phyloP scores from a whole-genome alignment of 1,140 invertebrate genomes.

The Ooceraea biroi region DNA sequence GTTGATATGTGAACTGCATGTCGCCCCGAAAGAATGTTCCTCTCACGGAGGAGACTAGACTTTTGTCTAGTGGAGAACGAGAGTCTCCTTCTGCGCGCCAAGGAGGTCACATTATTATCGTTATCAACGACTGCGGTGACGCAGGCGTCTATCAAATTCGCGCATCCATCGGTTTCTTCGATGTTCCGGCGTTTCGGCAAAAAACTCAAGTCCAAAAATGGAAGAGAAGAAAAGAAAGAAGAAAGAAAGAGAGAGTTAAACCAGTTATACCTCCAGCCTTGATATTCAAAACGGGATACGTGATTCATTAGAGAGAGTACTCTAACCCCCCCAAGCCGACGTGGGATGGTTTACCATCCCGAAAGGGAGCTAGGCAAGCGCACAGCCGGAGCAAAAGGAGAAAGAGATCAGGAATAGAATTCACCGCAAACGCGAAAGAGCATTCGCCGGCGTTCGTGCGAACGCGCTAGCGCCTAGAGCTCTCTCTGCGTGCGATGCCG shows the following conservation, averaged over 20 bases:
- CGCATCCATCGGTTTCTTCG: slow-evolving; percentile 37
- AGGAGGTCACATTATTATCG: slow-evolving; percentile 53
- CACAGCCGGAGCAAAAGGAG: slow-evolving; percentile 56
- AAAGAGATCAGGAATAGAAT: slow-evolving; percentile 21
- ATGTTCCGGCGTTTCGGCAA: slow-evolving; percentile 41
- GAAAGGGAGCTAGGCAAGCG: not conserved
- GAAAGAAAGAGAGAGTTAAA: not conserved
- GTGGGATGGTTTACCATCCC: slow-evolving; percentile 40
- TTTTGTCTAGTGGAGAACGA: not conserved
- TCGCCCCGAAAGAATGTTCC: slow-evolving; percentile 35
- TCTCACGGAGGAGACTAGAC: slow-evolving; percentile 22
- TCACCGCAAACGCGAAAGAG: slow-evolving; percentile 8
- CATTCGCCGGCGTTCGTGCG: slow-evolving; percentile 65
- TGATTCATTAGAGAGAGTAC: slow-evolving; percentile 58
- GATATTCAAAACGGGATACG: slow-evolving; percentile 47
- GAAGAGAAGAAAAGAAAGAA: no score
- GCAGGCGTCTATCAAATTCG: slow-evolving; percentile 51
- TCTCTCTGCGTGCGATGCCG: slow-evolving; percentile 61
- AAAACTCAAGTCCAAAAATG: slow-evolving; percentile 34
- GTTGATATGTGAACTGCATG: slow-evolving; percentile 58
- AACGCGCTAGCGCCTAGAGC: slow-evolving; percentile 71
- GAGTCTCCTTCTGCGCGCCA: slow-evolving; percentile 14
- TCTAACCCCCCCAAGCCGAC: slow-evolving; percentile 41
- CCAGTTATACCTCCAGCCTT: slow-evolving; percentile 35
- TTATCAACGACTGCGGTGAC: slow-evolving; percentile 47